Evolutionary conservation across 2,888 invertebrate genomes (phyloP).

Genomic region (Drosophila rubida): DNA sequence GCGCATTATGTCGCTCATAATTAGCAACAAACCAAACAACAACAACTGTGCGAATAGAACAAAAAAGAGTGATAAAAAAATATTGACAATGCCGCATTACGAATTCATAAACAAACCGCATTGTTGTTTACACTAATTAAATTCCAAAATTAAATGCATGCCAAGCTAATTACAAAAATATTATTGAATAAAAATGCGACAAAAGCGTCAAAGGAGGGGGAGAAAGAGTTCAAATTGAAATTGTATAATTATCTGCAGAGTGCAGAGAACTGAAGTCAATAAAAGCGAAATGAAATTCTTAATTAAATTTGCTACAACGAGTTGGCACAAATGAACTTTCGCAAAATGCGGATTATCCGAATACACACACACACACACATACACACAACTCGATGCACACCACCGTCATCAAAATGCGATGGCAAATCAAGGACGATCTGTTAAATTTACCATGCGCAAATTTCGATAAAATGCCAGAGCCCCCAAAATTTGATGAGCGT

Average conservation of each 20-base stretch:
- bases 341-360: slow-evolving; percentile 5
- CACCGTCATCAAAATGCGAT: no score
- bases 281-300: slow-evolving; percentile 54
- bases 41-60: slow-evolving; percentile 10
- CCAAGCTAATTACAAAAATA: slow-evolving; percentile 69
- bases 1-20: slow-evolving; percentile 56
- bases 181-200: slow-evolving; percentile 43
- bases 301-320: slow-evolving; percentile 57
- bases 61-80: neutral
- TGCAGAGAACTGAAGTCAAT: slow-evolving; percentile 47
- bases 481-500: slow-evolving; percentile 37
- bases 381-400: neutral
- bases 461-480: slow-evolving; percentile 53
- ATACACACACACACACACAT: neutral
- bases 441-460: slow-evolving; percentile 67
- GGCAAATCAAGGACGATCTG: slow-evolving; percentile 52
- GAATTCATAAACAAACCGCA: slow-evolving; percentile 65
- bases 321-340: slow-evolving; percentile 11
- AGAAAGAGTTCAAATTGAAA: slow-evolving; percentile 13
- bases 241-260: slow-evolving; percentile 49
- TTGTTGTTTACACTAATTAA: slow-evolving; percentile 71
- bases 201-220: neutral
- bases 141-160: slow-evolving; percentile 66
- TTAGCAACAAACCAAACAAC: slow-evolving; percentile 37
- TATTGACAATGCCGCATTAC: slow-evolving; percentile 42